These are phyloP conservation scores for Brachionus calyciflorus DNA, from an alignment of 1,140 invertebrate genomes.

Conservation along the genomic window DNA sequence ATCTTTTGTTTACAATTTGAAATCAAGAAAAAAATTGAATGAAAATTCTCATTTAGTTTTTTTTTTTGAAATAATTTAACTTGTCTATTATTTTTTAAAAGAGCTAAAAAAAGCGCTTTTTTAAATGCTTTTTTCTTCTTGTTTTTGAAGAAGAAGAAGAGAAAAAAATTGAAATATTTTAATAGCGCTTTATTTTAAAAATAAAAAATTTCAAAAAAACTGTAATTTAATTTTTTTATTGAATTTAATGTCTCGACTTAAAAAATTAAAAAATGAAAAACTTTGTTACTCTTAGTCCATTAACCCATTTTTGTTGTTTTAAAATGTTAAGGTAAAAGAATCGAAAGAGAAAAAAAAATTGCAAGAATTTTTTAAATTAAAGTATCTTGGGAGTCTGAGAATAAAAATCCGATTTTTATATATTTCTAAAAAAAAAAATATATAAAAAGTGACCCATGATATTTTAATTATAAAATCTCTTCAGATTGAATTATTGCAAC, in stretches of 20 bases:
- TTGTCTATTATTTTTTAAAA: not conserved
- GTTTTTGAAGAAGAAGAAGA: conserved; percentile 3
- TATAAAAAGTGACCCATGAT: not conserved
- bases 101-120: conserved; percentile 18
- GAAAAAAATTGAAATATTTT: too few relatives aligned
- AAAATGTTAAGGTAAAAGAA: too few relatives aligned
- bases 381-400: not conserved
- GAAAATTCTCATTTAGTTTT: too few relatives aligned
- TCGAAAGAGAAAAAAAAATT: too few relatives aligned
- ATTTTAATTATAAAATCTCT: conserved; percentile 39
- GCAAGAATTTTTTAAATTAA: not conserved
- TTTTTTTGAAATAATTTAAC: too few relatives aligned
- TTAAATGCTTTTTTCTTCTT: not conserved
- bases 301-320: conserved; percentile 18
- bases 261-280: too few relatives aligned
- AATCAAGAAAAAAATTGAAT: too few relatives aligned
- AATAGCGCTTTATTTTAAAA: conserved; percentile 28
- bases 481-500: not conserved
- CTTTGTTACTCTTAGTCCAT: too few relatives aligned
- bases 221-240: conserved; percentile 38
- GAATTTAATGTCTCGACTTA: conserved; percentile 18
- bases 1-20: too few relatives aligned
- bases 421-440: not conserved
- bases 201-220: conserved; percentile 15
- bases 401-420: not conserved